Evolutionary conservation across 2,888 invertebrate genomes (phyloP).

Genomic region (Chrysomela aeneicollis): DNA sequence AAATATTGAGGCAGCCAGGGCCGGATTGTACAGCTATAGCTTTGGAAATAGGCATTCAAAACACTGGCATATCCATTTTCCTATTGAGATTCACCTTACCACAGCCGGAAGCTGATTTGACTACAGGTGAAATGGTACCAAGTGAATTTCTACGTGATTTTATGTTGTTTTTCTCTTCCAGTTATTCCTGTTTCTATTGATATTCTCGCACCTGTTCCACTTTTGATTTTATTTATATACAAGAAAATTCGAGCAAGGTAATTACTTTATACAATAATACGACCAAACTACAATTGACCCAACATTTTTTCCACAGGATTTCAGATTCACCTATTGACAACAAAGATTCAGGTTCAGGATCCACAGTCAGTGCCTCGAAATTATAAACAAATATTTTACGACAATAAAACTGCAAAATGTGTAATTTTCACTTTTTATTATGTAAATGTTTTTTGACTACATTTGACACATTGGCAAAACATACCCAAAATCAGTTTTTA

Average conservation of each 20-base stretch:
- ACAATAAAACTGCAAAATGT: neutral
- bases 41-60: slow-evolving; percentile 92
- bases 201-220: slow-evolving; percentile 91
- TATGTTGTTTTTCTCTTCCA: slow-evolving; percentile 61
- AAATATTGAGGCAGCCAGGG: slow-evolving; percentile 67
- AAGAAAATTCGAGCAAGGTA: slow-evolving; percentile 66
- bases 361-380: slow-evolving; percentile 1
- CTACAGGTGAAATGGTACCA: slow-evolving; percentile 69
- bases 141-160: neutral
- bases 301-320: neutral
- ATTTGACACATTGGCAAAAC: slow-evolving; percentile 9
- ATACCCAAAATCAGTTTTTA: too few species aligned
- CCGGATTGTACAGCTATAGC: slow-evolving; percentile 84
- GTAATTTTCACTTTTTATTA: slow-evolving; percentile 11
- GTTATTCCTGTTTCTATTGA: slow-evolving; percentile 91
- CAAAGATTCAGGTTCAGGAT: neutral
- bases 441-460: slow-evolving; percentile 23
- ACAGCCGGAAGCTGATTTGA: slow-evolving; percentile 87
- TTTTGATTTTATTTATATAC: slow-evolving; percentile 62
- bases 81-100: slow-evolving; percentile 79
- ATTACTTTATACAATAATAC: too few species aligned
- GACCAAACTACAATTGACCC: too few species aligned
- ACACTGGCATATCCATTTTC: slow-evolving; percentile 91
- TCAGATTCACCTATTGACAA: neutral
- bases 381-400: too few species aligned